Conservation (phyloP, 2,113 vertebrate species). For the Prunella fulvescens region DNA sequence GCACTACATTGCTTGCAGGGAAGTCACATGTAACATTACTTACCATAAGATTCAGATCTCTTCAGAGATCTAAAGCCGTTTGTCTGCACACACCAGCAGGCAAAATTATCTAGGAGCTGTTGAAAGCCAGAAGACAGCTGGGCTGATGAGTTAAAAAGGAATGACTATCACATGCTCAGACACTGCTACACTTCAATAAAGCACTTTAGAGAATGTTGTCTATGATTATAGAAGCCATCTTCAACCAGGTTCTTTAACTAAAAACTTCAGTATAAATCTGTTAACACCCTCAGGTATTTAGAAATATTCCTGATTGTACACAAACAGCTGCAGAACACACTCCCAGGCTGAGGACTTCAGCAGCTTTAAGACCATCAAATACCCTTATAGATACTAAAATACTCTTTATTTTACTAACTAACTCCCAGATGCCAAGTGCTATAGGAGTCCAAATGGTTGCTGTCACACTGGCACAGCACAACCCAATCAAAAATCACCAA, state of each 20-base stretch:
- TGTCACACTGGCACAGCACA: not conserved
- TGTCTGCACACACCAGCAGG: not conserved
- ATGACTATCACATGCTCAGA: constrained; percentile 46
- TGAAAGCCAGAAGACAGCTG: constrained; percentile 17
- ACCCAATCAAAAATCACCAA: not conserved
- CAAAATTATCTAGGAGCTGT: not conserved
- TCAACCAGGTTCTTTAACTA: not conserved
- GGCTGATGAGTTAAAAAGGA: constrained; percentile 6
- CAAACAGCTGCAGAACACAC: not conserved
- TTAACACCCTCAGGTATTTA: not conserved
- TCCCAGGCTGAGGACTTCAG: not conserved
- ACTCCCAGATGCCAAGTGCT: not conserved
- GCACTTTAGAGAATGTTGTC: not conserved
- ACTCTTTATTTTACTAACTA: not conserved
- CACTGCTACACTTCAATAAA: not conserved
- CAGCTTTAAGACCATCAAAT: not conserved
- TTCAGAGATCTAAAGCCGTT: constrained; percentile 13
- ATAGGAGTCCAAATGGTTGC: not conserved
- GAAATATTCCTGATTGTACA: not conserved
- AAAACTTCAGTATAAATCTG: not conserved
- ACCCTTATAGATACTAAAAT: not conserved
- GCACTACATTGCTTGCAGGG: not conserved
- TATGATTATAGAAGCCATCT: not conserved
- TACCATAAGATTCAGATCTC: constrained; percentile 5
- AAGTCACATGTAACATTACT: constrained; percentile 27